Percentiles rank a stretch among this genome's conserved stretches.
Conservation (phyloP, 1,140 invertebrate species). For the Leptopilina clavipes region DNA sequence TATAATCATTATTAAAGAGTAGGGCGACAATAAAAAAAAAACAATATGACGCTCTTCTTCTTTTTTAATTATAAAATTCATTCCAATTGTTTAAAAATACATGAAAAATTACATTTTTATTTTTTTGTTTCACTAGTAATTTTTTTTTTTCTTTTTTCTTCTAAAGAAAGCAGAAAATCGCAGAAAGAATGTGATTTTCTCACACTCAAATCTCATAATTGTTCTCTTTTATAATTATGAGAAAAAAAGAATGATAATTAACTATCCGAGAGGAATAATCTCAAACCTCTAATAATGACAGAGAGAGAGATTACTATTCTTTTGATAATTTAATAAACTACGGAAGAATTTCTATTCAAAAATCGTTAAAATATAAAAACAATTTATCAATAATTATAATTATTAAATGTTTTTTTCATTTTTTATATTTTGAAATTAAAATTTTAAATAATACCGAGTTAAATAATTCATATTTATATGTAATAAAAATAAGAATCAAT, state of each 20-base stretch:
- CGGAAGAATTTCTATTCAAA: too few species aligned
- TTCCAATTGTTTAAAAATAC: constrained; percentile 12
- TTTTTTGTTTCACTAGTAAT: too few species aligned
- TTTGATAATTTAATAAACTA: neutral
- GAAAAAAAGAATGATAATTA: neutral
- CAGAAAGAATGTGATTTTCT: neutral
- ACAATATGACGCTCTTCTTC: neutral
- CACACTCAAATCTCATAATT: neutral
- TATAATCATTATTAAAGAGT: too few species aligned
- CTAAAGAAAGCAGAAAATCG: neutral
- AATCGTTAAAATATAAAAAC: too few species aligned
- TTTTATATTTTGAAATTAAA: neutral
- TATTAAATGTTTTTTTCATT: too few species aligned
- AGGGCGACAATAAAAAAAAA: neutral
- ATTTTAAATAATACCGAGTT: neutral
- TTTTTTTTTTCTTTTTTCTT: too few species aligned
- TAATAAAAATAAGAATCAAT: too few species aligned
- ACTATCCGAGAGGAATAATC: neutral
- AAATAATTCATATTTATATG: too few species aligned
- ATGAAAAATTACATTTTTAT: neutral
- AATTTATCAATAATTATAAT: too few species aligned
- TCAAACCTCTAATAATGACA: neutral
- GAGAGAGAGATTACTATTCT: neutral
- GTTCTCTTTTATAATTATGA: neutral
- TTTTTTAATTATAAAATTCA: neutral